Evolutionary conservation across 2,113 vertebrate genomes (phyloP).

Genomic region (Empidonax traillii): DNA sequence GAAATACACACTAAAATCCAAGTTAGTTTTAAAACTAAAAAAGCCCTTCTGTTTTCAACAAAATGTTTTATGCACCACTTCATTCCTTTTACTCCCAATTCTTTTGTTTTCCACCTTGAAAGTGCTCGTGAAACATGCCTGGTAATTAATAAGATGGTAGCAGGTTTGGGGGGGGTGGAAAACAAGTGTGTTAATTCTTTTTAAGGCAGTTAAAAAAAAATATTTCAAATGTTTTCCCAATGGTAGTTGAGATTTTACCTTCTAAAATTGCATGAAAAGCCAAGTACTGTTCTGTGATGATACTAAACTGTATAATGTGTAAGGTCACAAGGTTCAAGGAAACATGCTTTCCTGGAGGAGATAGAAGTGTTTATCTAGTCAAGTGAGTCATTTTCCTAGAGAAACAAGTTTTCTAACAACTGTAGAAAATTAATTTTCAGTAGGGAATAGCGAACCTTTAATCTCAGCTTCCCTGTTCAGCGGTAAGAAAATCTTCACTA

Average conservation of each 20-base stretch:
- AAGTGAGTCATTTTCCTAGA: constrained; percentile 48
- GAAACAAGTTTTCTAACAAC: constrained; percentile 55
- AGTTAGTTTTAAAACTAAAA: background rate
- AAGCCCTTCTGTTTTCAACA: background rate
- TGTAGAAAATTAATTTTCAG: constrained; percentile 72
- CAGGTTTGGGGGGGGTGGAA: fast-evolving
- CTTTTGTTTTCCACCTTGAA: constrained; percentile 4
- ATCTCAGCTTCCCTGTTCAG: constrained; percentile 67
- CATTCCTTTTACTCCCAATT: background rate
- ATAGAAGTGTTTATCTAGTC: constrained; percentile 41
- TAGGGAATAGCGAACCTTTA: constrained; percentile 46
- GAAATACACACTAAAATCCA: background rate
- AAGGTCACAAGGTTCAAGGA: background rate
- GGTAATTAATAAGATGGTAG: background rate
- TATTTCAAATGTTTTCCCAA: background rate
- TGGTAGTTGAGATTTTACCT: background rate
- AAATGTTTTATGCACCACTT: background rate
- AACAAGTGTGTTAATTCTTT: background rate
- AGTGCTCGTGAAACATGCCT: background rate
- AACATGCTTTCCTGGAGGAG: background rate
- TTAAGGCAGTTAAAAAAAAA: background rate
- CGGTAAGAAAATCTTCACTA: constrained; percentile 54
- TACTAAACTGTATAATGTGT: constrained; percentile 4
- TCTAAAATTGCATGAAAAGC: background rate
- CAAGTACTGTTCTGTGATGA: constrained; percentile 31